Evolutionary conservation across 2,113 vertebrate genomes (phyloP).

Genomic region (Hyla sarda): DNA sequence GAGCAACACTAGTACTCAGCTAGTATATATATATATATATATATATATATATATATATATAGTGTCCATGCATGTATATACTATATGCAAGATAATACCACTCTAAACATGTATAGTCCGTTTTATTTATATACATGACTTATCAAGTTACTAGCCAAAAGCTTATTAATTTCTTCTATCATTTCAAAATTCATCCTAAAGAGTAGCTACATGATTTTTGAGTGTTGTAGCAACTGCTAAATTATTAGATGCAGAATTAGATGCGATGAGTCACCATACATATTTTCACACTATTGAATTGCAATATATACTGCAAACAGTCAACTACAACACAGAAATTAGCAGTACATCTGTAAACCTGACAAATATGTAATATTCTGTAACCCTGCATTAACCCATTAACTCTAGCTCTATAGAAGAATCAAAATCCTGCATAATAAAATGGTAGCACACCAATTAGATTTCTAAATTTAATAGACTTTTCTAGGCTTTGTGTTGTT

Average conservation of each 20-base stretch:
- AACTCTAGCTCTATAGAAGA: background rate
- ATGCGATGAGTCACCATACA: background rate
- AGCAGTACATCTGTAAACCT: background rate
- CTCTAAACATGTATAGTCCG: no score
- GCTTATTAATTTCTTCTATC: background rate
- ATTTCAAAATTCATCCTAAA: background rate
- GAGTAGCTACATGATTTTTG: background rate
- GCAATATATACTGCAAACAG: constrained; percentile 2
- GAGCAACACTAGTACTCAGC: no score
- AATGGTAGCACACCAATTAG: background rate
- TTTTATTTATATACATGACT: background rate
- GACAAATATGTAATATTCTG: background rate
- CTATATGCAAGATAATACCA: no score
- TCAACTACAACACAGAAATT: constrained; percentile 22
- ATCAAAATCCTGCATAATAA: background rate
- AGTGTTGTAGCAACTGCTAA: constrained; percentile 24
- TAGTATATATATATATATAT: no score
- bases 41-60: no score
- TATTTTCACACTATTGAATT: background rate
- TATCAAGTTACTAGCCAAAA: background rate
- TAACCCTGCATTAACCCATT: background rate
- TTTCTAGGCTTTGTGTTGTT: constrained; percentile 22
- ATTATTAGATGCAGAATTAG: background rate
- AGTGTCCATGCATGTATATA: no score
- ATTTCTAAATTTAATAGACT: background rate